Percentiles rank a stretch among this genome's conserved stretches.
These are phyloP conservation scores for Listrodromus nycthemerus DNA, from an alignment of 2,888 invertebrate species.

Conservation along the genomic window DNA sequence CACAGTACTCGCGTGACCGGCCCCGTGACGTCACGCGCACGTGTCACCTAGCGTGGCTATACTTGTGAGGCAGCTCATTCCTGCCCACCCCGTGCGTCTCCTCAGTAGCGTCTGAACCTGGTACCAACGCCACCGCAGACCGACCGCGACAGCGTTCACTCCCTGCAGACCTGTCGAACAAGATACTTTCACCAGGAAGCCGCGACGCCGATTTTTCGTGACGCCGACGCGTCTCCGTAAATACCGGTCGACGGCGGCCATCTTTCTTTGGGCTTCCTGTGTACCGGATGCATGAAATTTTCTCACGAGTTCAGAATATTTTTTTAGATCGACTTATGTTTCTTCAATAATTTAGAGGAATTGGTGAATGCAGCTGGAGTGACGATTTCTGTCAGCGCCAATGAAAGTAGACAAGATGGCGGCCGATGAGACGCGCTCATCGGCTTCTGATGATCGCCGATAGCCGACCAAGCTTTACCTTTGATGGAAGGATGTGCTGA, in stretches of 20 bases:
- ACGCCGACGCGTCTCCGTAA: conserved; percentile 30
- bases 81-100: conserved; percentile 62
- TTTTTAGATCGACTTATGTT: too few species aligned
- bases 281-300: too few species aligned
- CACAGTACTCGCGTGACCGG: conserved; percentile 84
- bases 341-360: too few species aligned
- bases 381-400: too few species aligned
- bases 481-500: too few species aligned
- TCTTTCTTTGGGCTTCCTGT: neutral
- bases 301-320: too few species aligned
- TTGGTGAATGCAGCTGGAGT: too few species aligned
- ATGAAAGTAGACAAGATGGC: too few species aligned
- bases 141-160: conserved; percentile 7
- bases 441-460: too few species aligned
- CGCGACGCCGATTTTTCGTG: conserved; percentile 40
- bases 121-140: conserved; percentile 51
- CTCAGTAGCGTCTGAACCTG: conserved; percentile 77
- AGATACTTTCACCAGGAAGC: conserved; percentile 77
- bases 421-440: too few species aligned
- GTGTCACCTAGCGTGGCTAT: conserved; percentile 83
- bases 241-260: neutral
- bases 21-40: conserved; percentile 84
- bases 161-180: conserved; percentile 9
- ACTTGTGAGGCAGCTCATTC: conserved; percentile 64
- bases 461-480: too few species aligned